Conservation (phyloP, 2,888 invertebrate species). For the Nowickia ferox region DNA sequence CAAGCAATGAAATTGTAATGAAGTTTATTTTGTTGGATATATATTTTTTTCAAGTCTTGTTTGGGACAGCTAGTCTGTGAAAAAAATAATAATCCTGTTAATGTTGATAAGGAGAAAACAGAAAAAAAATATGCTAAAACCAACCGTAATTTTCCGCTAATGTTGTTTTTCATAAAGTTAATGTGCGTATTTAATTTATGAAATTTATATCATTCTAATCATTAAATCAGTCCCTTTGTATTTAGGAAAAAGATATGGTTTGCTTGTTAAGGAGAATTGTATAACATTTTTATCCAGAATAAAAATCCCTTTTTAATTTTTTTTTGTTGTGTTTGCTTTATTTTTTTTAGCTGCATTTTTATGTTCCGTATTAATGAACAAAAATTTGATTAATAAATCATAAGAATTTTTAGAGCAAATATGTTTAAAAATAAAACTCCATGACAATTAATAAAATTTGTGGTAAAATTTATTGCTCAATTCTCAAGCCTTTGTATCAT, state of each 20-base stretch:
- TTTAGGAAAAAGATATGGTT: neutral
- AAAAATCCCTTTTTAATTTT: neutral
- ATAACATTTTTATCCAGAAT: neutral
- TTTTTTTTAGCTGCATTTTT: constrained; percentile 28
- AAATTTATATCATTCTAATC: constrained; percentile 79
- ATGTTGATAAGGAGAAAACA: constrained; percentile 24
- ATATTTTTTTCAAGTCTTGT: constrained; percentile 43
- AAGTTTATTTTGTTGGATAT: constrained; percentile 75
- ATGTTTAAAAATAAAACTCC: constrained; percentile 23
- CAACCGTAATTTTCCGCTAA: constrained; percentile 74
- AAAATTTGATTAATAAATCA: constrained; percentile 70
- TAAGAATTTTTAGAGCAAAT: constrained; percentile 58
- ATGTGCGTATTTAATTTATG: constrained; percentile 81
- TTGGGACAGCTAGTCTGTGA: constrained; percentile 58
- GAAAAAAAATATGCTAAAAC: constrained; percentile 28
- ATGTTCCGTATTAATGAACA: constrained; percentile 58
- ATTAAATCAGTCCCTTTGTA: constrained; percentile 45
- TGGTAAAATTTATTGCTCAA: neutral
- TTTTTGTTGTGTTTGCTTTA: neutral
- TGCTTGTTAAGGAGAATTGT: constrained; percentile 12
- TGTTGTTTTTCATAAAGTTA: constrained; percentile 74
- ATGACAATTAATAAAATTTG: neutral
- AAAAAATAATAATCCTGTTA: constrained; percentile 37
- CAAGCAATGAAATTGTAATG: constrained; percentile 82
- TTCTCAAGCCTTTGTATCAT: too few species aligned